Base-by-base conservation (phyloP, 2,797 vertebrate species). In the Aplochiton taeniatus region DNA sequence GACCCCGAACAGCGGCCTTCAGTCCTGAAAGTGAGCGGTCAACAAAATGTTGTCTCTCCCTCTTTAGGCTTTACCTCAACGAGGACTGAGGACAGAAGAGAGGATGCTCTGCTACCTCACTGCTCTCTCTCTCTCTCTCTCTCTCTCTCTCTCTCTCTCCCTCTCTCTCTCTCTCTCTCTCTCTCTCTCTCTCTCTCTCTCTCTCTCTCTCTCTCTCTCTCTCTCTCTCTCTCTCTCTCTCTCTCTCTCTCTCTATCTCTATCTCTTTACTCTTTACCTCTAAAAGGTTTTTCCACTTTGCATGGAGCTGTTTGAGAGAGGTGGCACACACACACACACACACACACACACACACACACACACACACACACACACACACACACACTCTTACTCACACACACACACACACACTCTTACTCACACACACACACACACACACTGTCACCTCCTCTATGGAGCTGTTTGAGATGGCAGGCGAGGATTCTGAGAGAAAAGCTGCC, bases 201-300 rank as follows among this genome's bases (percentile, higher is more conserved):
- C 2, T 20, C 44, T 5, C 17, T 56, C 57, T 4, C 65, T 68
- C 73, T 64, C 52, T 47, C 11, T 61, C 53, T 58, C 11, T 44
- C 10, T 16, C 19, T 52, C 8, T 52, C 51, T 14, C 8, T 14
- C 14, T 14, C 14, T 4, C 8, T 51, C 49, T 7, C 14, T 16
- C 14, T 4, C 14, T 5, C 8, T 51, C 49, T 9, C 0, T 8
- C 9, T 16, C 14, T n/a, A 13, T n/a, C 49, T 51, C 13, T 4
- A 1, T n/a, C 48, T 50, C 48, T 50, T 2, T 12, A 12, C 48
- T 14, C 48, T 14, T 12, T 14, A 11, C 48, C n/a, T 12, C 48
- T 11, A 4, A 11, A 12, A 11, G 1, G 5, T 14, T 50, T 14
- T 12, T 50, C 48, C 13, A 5, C 48, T 50, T 14, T 50, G n/a